Evolutionary conservation across 2,888 invertebrate species (phyloP), one percentile per base, ranked within the genome.

Genomic region (Papilio demoleus): DNA sequence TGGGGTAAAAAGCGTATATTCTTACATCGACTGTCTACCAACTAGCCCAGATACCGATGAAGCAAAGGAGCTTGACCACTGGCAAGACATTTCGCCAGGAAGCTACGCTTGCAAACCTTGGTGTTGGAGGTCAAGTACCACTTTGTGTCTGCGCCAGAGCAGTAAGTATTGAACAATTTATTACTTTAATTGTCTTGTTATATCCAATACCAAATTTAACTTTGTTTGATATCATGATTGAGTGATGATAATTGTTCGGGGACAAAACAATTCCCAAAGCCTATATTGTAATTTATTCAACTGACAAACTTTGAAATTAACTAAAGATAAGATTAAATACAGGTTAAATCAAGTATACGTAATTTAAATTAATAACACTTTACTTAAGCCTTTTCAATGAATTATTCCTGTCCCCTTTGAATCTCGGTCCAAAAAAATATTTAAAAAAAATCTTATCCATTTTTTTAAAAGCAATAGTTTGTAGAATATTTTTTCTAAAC

Each of bases 231-330:
- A 53, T 27, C 50, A 53, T 53, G 24, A 53, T 14, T 17, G 53
- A 31, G 53, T 53, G 53, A 53, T 53, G 31, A 53, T 17, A 53
- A 53, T 27, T 53, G 53, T 17, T 53, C 9, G 8, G 31, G 53
- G 31, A 31, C 31, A 53, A n/a, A 53, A 53, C 53, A 53, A 53
- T n/a, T 53, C 53, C 53, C 53, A 31, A 31, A 31, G 53, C 53
- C 27, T 53, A 53, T n/a, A n/a, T 53, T 53, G 31, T 31, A 31
- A 53, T 53, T 53, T n/a, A 53, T 53, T 31, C 31, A 53, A 53
- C 53, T 31, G 53, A 53, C 31, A 53, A 53, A 53, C 53, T 53
- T 53, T n/a, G 31, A 53, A 31, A 31, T 53, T 53, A 31, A 27
- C n/a, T 31, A n/a, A 53, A 31, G 2, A 9, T 31, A 24, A 47